Percentiles rank a stretch among this genome's conserved stretches.
Conservation (phyloP, 2,797 vertebrate genomes). For the Microcaecilia unicolor region DNA sequence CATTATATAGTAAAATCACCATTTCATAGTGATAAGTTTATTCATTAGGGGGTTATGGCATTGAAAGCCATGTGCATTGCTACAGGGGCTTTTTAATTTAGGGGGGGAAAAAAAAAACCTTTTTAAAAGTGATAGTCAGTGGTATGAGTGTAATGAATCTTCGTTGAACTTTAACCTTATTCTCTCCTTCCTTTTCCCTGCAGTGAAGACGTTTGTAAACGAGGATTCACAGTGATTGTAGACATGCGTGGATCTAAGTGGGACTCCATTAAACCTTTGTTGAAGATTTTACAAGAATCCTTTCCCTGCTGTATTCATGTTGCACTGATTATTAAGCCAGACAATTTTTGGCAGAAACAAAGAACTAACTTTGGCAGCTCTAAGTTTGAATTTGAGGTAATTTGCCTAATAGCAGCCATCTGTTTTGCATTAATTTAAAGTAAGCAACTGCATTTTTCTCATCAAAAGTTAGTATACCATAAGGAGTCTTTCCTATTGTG, state of each 20-base stretch:
- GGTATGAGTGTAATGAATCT: no score
- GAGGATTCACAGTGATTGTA: constrained; percentile 97
- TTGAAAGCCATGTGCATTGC: no score
- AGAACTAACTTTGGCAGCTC: constrained; percentile 97
- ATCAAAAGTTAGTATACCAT: no score
- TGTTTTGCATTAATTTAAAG: neutral
- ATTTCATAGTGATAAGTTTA: no score
- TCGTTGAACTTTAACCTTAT: constrained; percentile 27
- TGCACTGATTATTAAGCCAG: constrained; percentile 93
- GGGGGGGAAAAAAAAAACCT: no score
- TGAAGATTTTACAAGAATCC: constrained; percentile 95
- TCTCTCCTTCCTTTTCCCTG: constrained; percentile 15
- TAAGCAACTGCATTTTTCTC: no score
- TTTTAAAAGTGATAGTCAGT: no score
- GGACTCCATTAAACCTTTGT: constrained; percentile 96
- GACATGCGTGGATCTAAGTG: constrained; percentile 98
- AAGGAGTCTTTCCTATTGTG: no score
- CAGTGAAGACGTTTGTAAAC: constrained; percentile 89
- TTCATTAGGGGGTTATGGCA: no score
- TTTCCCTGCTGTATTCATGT: constrained; percentile 80
- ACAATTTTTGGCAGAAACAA: constrained; percentile 98
- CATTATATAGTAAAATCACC: no score
- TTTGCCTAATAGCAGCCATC: neutral
- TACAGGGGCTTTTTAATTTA: no score
- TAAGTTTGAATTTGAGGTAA: constrained; percentile 97